A percentile compares a stretch with the other conserved stretches of the same genome.
Conservation (phyloP, 2,113 vertebrate genomes). For the Antigone vipio region DNA sequence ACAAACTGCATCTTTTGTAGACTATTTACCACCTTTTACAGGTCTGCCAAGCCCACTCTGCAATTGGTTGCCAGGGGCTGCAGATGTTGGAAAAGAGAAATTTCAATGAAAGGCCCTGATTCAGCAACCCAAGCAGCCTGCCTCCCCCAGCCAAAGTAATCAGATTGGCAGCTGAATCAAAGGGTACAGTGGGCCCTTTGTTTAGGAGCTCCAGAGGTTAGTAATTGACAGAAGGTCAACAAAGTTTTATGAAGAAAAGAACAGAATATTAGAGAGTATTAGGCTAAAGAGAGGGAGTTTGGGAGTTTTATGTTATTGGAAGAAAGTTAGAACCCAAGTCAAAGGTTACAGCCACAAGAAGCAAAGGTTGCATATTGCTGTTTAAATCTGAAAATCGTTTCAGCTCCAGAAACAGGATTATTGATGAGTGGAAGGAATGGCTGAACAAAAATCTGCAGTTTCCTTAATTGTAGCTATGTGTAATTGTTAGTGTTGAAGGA, state of each 20-base stretch:
- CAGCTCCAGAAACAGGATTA: not conserved
- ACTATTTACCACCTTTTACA: constrained; percentile 55
- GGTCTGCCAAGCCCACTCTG: constrained; percentile 44
- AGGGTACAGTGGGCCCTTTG: constrained; percentile 75
- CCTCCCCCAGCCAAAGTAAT: constrained; percentile 76
- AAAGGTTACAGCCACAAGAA: not conserved
- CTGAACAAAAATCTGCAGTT: not conserved
- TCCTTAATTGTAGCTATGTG: not conserved
- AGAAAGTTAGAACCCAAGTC: not conserved
- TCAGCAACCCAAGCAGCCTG: constrained; percentile 68
- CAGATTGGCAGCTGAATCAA: constrained; percentile 76
- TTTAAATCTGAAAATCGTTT: constrained; percentile 25
- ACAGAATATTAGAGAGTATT: constrained; percentile 52
- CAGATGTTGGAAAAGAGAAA: constrained; percentile 67
- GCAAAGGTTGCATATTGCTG: not conserved
- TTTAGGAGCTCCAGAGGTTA: constrained; percentile 58
- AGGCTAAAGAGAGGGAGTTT: constrained; percentile 14
- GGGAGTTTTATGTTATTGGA: constrained; percentile 31
- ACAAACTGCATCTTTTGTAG: constrained; percentile 37
- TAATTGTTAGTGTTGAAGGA: not conserved
- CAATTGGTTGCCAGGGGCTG: constrained; percentile 63
- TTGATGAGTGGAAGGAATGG: not conserved
- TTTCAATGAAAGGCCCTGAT: constrained; percentile 77
- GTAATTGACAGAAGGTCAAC: constrained; percentile 64
- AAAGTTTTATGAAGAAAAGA: constrained; percentile 68